A percentile compares a stretch with the other conserved stretches of the same genome.
phyloP scores from a whole-genome alignment of 2,888 invertebrate species.

The Macrophya alboannulata region DNA sequence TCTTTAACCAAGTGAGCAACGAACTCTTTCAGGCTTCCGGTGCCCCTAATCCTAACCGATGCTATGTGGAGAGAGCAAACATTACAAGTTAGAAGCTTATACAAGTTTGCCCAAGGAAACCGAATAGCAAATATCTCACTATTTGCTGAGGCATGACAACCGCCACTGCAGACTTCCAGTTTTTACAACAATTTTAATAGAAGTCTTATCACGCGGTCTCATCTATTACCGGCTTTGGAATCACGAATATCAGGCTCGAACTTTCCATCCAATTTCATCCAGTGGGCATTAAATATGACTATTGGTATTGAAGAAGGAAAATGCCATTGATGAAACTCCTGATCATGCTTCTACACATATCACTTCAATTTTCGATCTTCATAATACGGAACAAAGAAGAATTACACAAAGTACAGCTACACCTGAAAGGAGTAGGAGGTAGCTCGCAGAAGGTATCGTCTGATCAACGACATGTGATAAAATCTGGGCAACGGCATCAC shows the following conservation, averaged over 20 bases:
- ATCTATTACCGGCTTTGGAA: neutral
- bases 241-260: neutral
- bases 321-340: neutral
- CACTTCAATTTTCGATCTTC: neutral
- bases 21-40: constrained; percentile 32
- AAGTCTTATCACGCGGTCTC: neutral
- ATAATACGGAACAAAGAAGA: neutral
- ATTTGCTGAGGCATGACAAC: neutral
- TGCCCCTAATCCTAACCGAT: constrained; percentile 41
- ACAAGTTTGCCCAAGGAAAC: constrained; percentile 37
- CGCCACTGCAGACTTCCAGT: neutral
- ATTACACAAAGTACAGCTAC: neutral
- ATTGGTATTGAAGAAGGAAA: neutral
- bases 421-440: neutral
- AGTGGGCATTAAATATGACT: neutral
- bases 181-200: neutral
- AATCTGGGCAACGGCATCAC: neutral
- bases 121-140: constrained; percentile 35
- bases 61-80: constrained; percentile 41
- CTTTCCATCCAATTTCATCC: neutral
- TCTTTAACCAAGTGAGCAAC: constrained; percentile 29
- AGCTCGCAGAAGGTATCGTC: neutral
- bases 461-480: constrained; percentile 1
- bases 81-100: constrained; percentile 34
- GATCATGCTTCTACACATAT: neutral